phyloP scores from a whole-genome alignment of 2,888 invertebrate genomes.

The Leptothorax acervorum region DNA sequence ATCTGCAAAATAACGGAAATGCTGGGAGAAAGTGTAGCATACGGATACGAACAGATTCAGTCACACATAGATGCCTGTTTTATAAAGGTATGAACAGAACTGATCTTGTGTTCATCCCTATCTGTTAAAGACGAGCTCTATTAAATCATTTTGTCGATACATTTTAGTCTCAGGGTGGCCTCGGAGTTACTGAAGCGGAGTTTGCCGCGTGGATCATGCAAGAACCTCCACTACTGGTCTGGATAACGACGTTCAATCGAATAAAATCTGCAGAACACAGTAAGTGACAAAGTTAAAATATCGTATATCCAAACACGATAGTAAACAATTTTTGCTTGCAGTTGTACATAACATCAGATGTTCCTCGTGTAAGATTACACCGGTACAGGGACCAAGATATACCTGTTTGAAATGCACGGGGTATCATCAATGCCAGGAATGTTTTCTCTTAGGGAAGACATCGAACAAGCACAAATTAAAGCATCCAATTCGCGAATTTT shows the following conservation, averaged over 20 bases:
- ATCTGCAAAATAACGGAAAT: constrained; percentile 88
- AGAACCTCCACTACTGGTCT: constrained; percentile 88
- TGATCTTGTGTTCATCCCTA: constrained; percentile 43
- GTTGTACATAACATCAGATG: constrained; percentile 88
- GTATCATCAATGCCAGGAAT: constrained; percentile 90
- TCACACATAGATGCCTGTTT: constrained; percentile 91
- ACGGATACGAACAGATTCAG: constrained; percentile 88
- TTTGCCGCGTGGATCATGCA: constrained; percentile 91
- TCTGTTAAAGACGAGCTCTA: constrained; percentile 36
- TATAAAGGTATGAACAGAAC: constrained; percentile 87
- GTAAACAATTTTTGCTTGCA: constrained; percentile 75
- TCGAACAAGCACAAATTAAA: constrained; percentile 89
- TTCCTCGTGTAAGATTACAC: constrained; percentile 87
- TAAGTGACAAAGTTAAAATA: constrained; percentile 74
- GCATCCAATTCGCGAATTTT: constrained; percentile 90
- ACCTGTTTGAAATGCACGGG: constrained; percentile 89
- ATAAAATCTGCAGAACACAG: constrained; percentile 88
- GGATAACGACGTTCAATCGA: constrained; percentile 89
- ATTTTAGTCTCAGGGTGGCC: constrained; percentile 89
- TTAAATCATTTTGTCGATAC: constrained; percentile 38
- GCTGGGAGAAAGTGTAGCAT: constrained; percentile 88
- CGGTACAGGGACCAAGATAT: constrained; percentile 88
- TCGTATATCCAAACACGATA: constrained; percentile 23
- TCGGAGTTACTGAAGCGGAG: constrained; percentile 89
- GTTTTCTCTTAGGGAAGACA: constrained; percentile 88